phyloP scores from a whole-genome alignment of 2,113 vertebrate species.

The Chlorodrepanis virens region DNA sequence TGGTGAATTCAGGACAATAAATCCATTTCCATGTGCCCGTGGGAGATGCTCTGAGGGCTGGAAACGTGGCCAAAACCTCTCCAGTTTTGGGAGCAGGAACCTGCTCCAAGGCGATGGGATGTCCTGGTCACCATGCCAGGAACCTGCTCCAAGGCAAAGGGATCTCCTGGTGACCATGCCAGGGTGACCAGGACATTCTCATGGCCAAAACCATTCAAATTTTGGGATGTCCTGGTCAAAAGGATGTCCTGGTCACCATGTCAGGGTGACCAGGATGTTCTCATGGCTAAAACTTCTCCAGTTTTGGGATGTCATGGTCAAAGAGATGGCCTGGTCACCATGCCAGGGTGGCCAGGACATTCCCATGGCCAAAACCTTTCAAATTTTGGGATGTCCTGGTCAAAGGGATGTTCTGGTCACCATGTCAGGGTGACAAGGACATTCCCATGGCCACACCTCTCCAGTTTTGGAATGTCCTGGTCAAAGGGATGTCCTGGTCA shows the following conservation, averaged over 20 bases:
- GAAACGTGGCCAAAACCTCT: not conserved
- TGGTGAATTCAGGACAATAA: not conserved
- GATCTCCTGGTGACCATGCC: too few species aligned
- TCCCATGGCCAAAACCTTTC: not conserved
- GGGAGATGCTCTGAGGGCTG: not conserved
- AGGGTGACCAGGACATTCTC: not conserved
- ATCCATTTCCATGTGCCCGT: accelerated
- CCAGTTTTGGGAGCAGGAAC: not conserved
- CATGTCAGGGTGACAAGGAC: too few species aligned
- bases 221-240: too few species aligned
- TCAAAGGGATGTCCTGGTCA: too few species aligned
- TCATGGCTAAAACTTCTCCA: too few species aligned
- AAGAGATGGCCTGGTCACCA: too few species aligned
- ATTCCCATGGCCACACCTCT: not conserved
- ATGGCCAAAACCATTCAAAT: not conserved
- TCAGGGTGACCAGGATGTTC: not conserved
- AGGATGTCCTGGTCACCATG: too few species aligned
- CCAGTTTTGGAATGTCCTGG: not conserved
- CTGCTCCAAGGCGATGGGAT: not conserved
- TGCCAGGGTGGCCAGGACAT: not conserved
- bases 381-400: not conserved
- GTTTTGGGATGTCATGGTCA: too few species aligned
- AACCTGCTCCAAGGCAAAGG: not conserved
- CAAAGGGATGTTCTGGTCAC: too few species aligned
- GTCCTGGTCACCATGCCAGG: too few species aligned